Evolutionary conservation across 2,888 invertebrate species (phyloP).

Genomic region (Lithophane ornitopus): DNA sequence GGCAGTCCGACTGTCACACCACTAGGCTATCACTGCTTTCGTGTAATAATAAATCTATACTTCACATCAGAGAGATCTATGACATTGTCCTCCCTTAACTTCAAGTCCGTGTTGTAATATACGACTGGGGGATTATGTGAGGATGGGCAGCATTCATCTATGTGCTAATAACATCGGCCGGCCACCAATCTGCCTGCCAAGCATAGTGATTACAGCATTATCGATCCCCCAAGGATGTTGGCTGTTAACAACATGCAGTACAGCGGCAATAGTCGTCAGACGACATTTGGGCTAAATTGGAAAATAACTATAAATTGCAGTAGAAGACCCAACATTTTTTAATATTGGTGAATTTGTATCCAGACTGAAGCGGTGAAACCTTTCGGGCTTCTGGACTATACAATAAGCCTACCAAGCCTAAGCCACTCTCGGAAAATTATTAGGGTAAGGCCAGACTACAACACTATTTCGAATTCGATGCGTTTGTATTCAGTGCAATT

Average conservation of each 20-base stretch:
- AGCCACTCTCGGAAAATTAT: conserved; percentile 9
- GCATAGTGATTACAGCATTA: conserved; percentile 56
- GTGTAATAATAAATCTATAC: conserved; percentile 8
- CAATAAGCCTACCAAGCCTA: conserved; percentile 2
- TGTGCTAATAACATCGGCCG: conserved; percentile 54
- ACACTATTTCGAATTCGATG: conserved; percentile 17
- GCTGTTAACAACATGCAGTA: conserved; percentile 13
- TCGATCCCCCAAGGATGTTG: conserved; percentile 29
- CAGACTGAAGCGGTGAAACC: neutral
- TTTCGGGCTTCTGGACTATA: neutral
- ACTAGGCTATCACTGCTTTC: neutral
- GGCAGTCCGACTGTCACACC: too few species aligned
- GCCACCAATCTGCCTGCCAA: conserved; percentile 51
- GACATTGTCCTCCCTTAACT: conserved; percentile 8
- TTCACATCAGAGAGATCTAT: neutral
- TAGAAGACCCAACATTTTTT: neutral
- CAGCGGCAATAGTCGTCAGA: conserved; percentile 8
- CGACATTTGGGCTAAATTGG: conserved; percentile 18
- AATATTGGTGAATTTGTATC: neutral
- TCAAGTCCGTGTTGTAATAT: conserved; percentile 52
- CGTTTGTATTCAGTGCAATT: conserved; percentile 10
- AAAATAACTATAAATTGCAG: conserved; percentile 22
- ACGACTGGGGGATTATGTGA: conserved; percentile 43
- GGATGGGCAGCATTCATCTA: conserved; percentile 52
- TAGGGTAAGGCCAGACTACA: neutral